Base-by-base conservation (phyloP, 2,797 vertebrate species). In the Hippopotamyrus pictus region DNA sequence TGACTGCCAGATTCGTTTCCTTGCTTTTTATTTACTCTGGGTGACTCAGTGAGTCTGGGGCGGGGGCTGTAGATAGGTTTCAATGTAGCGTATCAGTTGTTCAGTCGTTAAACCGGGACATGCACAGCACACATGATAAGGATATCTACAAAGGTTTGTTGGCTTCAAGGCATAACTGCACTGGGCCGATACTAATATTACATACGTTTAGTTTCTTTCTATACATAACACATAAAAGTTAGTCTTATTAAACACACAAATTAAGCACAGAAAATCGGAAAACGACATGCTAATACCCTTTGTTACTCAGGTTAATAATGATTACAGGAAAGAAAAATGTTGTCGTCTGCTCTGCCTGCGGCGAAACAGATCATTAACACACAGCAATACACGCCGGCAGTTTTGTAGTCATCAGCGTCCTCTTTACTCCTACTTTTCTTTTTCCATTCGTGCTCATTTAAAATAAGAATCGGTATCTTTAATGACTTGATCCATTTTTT, bases 61-160 rank as follows among this genome's bases (percentile, higher is more conserved):
- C 3, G n/a, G 69, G 33, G 65, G 29, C 19, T 14, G 17, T n/a
- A 59, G 53, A 17, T 87, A n/a, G 50, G 37, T 41, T 88, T 89
- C 25, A 29, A 6, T 17, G 51, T 50, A 57, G 57, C 57, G 5
- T 86, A 62, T 85, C 51, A 37, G 59, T 86, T 62, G n/a, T 46
- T 86, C 29, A 33, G 37, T 65, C 19, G 12, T 37, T 50, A 25
- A 46, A 86, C 82, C 83, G 85, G 62, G 44, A 69, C 25, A 22
- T 62, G 62, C 17, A 65, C 41, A 48, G 62, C 53, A 89, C 54
- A 85, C 19, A 69, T 76, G 59, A 86, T 87, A 89, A 89, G 8
- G 65, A 19, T 69, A 41, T 89, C 33, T 83, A 59, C 33, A 83
- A 51, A 54, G 25, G n/a, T 46, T 19, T 87, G 29, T 41, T 57